Conservation (phyloP, 2,113 vertebrate species). For the Upupa epops region DNA sequence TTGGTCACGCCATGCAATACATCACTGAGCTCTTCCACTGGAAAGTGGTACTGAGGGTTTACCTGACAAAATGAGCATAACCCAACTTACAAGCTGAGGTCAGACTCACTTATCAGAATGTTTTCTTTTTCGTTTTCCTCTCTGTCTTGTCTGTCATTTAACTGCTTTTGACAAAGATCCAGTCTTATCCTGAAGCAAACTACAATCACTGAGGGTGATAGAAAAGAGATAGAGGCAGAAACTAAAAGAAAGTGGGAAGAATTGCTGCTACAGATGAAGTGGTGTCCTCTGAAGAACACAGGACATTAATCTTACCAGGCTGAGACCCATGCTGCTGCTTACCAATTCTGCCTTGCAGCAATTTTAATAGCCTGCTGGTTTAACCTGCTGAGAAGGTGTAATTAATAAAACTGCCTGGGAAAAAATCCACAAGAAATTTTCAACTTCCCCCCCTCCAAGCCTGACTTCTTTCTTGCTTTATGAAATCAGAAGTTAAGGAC, state of each 20-base stretch:
- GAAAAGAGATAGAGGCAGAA: background rate
- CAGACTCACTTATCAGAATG: constrained; percentile 3
- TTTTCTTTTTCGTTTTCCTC: constrained; percentile 21
- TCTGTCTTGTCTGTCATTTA: constrained; percentile 3
- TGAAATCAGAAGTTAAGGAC: background rate
- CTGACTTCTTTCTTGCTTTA: background rate
- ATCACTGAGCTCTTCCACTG: background rate
- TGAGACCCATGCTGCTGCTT: constrained; percentile 35
- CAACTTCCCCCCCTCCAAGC: background rate
- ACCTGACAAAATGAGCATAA: background rate
- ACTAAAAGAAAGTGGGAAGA: background rate
- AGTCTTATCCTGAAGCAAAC: background rate
- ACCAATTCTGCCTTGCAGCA: constrained; percentile 52
- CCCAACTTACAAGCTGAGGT: background rate
- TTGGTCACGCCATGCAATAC: background rate
- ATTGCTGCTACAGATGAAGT: constrained; percentile 32
- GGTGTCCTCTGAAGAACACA: constrained; percentile 12
- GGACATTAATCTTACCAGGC: constrained; percentile 52
- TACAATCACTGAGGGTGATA: background rate
- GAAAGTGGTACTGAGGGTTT: background rate
- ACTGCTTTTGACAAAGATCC: constrained; percentile 36
- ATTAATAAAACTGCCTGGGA: constrained; percentile 56
- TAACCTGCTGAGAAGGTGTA: constrained; percentile 59
- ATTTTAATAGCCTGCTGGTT: constrained; percentile 53
- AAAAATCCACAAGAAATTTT: background rate